phyloP scores from a whole-genome alignment of 2,888 invertebrate species.

The Notocelia uddmanniana region DNA sequence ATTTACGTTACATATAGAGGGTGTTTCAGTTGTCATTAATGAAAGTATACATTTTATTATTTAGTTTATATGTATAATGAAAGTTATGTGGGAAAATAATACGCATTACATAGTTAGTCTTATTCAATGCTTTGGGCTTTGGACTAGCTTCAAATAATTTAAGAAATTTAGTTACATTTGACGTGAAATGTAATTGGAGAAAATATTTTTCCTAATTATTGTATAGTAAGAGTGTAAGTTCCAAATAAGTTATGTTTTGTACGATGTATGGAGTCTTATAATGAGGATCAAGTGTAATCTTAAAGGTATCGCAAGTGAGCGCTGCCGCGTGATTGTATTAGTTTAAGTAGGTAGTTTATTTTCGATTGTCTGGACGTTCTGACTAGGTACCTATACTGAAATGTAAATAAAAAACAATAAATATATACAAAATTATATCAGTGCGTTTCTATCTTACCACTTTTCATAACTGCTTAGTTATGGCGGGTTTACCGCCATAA shows the following conservation, averaged over 20 bases:
- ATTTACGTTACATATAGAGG: conserved; percentile 43
- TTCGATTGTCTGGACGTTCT: conserved; percentile 70
- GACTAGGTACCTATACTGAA: conserved; percentile 73
- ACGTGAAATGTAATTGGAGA: conserved; percentile 61
- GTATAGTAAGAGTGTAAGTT: conserved; percentile 48
- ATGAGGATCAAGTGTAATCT: conserved; percentile 32
- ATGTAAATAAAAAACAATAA: conserved; percentile 74
- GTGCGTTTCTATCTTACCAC: conserved; percentile 42
- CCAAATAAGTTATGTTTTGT: conserved; percentile 45
- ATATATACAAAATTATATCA: conserved; percentile 66
- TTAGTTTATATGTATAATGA: conserved; percentile 68
- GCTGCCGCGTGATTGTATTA: conserved; percentile 44
- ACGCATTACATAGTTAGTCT: conserved; percentile 83
- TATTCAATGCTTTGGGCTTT: conserved; percentile 79
- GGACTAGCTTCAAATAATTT: conserved; percentile 79
- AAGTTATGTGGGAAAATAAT: conserved; percentile 84
- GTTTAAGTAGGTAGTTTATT: conserved; percentile 59
- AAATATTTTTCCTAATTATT: conserved; percentile 59
- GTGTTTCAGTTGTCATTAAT: conserved; percentile 51
- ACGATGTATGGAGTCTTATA: conserved; percentile 29
- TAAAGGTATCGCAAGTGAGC: conserved; percentile 34
- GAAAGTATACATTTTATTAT: conserved; percentile 56
- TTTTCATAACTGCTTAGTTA: no score
- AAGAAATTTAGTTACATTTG: conserved; percentile 69
- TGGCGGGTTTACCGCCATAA: no score